Conservation (phyloP, 2,113 vertebrate species). For the Notechis scutatus region DNA sequence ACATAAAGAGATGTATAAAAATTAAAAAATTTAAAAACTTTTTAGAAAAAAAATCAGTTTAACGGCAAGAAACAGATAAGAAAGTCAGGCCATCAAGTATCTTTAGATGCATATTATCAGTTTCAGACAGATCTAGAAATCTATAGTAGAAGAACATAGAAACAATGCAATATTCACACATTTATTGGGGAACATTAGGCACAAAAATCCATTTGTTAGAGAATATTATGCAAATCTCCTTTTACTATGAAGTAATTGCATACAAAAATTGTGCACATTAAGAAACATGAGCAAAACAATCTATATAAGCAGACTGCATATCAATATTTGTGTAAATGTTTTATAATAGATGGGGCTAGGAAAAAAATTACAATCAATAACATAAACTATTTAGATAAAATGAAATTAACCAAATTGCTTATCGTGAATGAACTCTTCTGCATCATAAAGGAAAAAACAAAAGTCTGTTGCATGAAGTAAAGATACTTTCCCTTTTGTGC, state of each 20-base stretch:
- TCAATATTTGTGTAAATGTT: neutral
- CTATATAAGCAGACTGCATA: neutral
- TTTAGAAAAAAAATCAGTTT: neutral
- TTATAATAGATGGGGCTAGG: neutral
- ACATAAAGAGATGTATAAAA: no score
- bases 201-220: neutral
- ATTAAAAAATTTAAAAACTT: no score
- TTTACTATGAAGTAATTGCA: neutral
- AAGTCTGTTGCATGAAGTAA: neutral
- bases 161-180: neutral
- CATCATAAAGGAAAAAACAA: neutral
- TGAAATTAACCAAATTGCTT: neutral
- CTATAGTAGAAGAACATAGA: neutral
- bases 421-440: neutral
- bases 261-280: neutral
- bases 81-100: neutral
- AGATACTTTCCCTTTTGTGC: rapidly evolving
- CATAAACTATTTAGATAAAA: neutral
- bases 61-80: neutral
- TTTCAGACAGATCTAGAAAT: neutral
- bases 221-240: neutral
- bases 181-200: neutral
- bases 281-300: neutral
- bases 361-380: neutral
- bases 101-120: neutral